Conservation (phyloP, 1,140 invertebrate species). For the Antheraea mylitta region DNA sequence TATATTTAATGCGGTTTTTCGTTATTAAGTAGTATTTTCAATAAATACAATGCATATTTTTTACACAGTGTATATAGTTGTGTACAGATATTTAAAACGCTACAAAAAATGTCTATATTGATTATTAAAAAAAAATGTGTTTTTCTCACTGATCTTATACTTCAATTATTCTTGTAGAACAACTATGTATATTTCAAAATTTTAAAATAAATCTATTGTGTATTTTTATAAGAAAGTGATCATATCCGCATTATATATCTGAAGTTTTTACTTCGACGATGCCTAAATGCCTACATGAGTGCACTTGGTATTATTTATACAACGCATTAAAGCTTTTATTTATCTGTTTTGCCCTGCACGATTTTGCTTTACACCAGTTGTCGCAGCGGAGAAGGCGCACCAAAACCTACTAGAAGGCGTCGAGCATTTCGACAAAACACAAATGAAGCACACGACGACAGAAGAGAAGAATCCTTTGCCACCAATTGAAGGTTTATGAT, state of each 20-base stretch:
- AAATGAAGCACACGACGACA: conserved; percentile 88
- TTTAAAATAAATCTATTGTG: too few species aligned
- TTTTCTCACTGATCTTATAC: too few species aligned
- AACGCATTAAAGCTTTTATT: conserved; percentile 28
- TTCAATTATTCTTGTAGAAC: too few species aligned
- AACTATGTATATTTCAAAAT: too few species aligned
- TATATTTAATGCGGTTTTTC: neutral
- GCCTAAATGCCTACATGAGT: neutral
- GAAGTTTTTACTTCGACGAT: neutral
- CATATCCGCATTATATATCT: neutral
- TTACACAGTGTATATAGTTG: too few species aligned
- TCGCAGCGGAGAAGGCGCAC: conserved; percentile 84
- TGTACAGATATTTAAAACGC: too few species aligned
- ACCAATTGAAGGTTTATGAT: conserved; percentile 81
- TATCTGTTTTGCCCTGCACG: conserved; percentile 50
- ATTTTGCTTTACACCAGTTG: conserved; percentile 76
- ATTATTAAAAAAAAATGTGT: too few species aligned
- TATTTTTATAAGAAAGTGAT: too few species aligned
- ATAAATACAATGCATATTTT: neutral
- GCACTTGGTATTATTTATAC: neutral
- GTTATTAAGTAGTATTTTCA: neutral
- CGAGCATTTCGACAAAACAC: conserved; percentile 85
- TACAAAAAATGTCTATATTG: too few species aligned
- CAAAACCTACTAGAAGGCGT: conserved; percentile 84
- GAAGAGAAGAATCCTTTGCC: conserved; percentile 88